These are phyloP conservation scores for Drosophila micromelanica DNA, from an alignment of 1,140 invertebrate genomes.

Conservation along the genomic window DNA sequence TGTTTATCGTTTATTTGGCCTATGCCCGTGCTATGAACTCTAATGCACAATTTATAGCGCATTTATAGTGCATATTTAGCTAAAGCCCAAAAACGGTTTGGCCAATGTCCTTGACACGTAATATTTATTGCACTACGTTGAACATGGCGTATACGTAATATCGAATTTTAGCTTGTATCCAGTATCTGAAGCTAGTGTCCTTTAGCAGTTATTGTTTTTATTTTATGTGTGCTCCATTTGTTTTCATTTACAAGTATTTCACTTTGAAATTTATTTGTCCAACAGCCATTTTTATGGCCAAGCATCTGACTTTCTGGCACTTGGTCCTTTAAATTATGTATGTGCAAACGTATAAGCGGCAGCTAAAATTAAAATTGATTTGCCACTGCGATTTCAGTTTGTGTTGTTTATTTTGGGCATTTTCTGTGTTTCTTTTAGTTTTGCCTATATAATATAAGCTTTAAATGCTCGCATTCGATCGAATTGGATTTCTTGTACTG, in stretches of 20 bases:
- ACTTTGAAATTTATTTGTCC: conserved; percentile 77
- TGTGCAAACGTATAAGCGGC: conserved; percentile 27
- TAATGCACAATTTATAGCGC: conserved; percentile 31
- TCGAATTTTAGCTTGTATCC: conserved; percentile 48
- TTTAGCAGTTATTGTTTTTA: conserved; percentile 53
- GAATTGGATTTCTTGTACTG: not conserved
- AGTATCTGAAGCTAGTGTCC: conserved; percentile 18
- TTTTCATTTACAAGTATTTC: conserved; percentile 83
- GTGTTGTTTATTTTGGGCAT: conserved; percentile 34
- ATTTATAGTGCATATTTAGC: conserved; percentile 65
- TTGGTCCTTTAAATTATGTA: conserved; percentile 65
- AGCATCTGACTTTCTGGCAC: conserved; percentile 60
- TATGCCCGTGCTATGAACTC: conserved; percentile 20
- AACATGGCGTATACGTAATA: conserved; percentile 70
- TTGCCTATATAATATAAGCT: conserved; percentile 49
- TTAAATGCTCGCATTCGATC: conserved; percentile 29
- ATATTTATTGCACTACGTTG: conserved; percentile 70
- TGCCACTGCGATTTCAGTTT: conserved; percentile 37
- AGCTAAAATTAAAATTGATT: conserved; percentile 78
- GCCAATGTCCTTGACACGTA: conserved; percentile 63
- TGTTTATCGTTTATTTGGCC: conserved; percentile 56
- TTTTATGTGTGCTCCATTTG: conserved; percentile 66
- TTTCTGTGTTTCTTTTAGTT: conserved; percentile 51
- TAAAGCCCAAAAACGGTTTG: conserved; percentile 41
- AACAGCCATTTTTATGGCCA: conserved; percentile 78